These are phyloP conservation scores for Odontomachus brunneus DNA, from an alignment of 1,140 invertebrate genomes.

Conservation along the genomic window DNA sequence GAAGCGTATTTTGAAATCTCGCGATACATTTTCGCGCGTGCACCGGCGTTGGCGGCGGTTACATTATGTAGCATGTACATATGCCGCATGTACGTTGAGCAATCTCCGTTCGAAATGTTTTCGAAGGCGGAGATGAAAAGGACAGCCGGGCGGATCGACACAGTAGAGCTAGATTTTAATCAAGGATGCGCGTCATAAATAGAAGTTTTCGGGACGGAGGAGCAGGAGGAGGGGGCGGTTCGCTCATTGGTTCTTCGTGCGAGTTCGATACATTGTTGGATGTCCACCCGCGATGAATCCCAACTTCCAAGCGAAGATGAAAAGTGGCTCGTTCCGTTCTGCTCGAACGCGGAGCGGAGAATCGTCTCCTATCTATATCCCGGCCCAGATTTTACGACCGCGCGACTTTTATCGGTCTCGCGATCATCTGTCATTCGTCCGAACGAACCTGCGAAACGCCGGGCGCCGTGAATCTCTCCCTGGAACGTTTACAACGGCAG, in stretches of 20 bases:
- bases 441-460: conserved; percentile 16
- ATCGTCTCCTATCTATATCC: conserved; percentile 1
- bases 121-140: conserved; percentile 5
- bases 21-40: too few relatives aligned
- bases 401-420: conserved; percentile 51
- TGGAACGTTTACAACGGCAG: background rate
- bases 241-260: background rate
- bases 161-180: conserved; percentile 30
- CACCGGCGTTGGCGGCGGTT: too few relatives aligned
- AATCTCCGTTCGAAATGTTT: conserved; percentile 8
- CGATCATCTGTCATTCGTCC: conserved; percentile 17
- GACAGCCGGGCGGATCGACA: background rate
- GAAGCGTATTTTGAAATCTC: too few relatives aligned
- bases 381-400: conserved; percentile 48
- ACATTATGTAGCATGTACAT: background rate
- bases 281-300: conserved; percentile 42
- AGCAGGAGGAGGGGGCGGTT: background rate
- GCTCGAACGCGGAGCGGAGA: too few relatives aligned
- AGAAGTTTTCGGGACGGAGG: conserved; percentile 17
- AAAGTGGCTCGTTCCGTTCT: background rate
- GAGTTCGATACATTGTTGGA: background rate
- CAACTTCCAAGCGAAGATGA: conserved; percentile 16
- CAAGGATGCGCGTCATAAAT: conserved; percentile 32
- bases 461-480: background rate
- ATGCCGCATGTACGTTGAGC: background rate